Conservation (phyloP, 2,113 vertebrate species). For the Benitochromis conjunctus region DNA sequence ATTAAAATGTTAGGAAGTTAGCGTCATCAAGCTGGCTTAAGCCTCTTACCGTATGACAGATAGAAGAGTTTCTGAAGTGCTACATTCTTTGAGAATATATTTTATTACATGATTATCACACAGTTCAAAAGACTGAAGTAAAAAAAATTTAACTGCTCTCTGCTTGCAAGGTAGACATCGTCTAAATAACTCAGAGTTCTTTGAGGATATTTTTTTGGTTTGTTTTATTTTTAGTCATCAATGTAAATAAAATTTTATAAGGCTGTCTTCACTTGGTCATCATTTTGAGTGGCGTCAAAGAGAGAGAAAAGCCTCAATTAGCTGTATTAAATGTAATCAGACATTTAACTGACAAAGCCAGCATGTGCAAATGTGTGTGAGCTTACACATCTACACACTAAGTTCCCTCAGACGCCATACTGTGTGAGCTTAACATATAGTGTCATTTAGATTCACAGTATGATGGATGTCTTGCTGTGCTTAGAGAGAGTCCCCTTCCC, state of each 20-base stretch:
- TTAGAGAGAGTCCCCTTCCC: conserved; percentile 3
- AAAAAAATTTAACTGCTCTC: neutral
- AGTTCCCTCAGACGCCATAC: conserved; percentile 35
- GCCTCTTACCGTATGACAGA: conserved; percentile 53
- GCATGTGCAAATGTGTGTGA: conserved; percentile 8
- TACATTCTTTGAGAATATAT: conserved; percentile 34
- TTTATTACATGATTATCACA: conserved; percentile 42
- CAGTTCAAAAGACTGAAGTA: conserved; percentile 16
- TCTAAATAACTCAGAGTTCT: neutral
- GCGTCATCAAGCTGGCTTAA: conserved; percentile 45
- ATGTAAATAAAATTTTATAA: neutral
- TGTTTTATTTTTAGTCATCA: neutral
- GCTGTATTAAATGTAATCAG: conserved; percentile 1
- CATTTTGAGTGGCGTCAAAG: neutral
- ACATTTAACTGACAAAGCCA: conserved; percentile 5
- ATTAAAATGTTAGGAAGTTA: conserved; percentile 59
- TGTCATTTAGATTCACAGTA: conserved; percentile 50
- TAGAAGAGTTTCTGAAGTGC: conserved; percentile 38
- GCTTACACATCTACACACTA: conserved; percentile 16
- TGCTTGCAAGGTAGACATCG: neutral
- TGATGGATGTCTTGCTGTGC: conserved; percentile 36
- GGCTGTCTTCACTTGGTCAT: neutral
- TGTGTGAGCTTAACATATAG: conserved; percentile 28
- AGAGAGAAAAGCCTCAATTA: neutral
- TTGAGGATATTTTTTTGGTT: neutral